phyloP scores from a whole-genome alignment of 2,797 vertebrate species.

The Chrysocyon brachyurus region DNA sequence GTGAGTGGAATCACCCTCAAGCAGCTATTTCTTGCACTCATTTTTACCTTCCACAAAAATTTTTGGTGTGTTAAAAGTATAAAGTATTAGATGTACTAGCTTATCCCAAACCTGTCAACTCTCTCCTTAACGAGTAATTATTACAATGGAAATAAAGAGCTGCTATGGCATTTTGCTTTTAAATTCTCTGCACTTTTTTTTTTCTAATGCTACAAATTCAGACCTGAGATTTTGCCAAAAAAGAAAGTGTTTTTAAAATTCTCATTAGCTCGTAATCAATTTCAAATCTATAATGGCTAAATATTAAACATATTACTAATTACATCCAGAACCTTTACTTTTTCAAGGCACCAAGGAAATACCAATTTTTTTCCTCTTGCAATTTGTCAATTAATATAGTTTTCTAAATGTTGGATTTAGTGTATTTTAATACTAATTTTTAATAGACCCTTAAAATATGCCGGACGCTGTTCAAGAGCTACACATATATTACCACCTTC shows the following conservation, averaged over 20 bases:
- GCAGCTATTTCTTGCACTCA: background rate
- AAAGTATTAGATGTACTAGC: conserved; percentile 88
- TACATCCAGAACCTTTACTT: background rate
- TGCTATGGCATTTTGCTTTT: conserved; percentile 87
- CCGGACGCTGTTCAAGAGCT: background rate
- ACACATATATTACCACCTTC: background rate
- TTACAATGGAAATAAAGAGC: conserved; percentile 83
- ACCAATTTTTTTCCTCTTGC: background rate
- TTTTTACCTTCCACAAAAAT: conserved; percentile 75
- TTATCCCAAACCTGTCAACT: conserved; percentile 81
- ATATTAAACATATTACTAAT: background rate
- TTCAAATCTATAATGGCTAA: conserved; percentile 74
- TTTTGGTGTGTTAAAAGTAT: conserved; percentile 83
- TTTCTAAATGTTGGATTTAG: background rate
- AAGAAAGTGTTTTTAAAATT: conserved; percentile 35
- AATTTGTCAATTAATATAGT: background rate
- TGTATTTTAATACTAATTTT: background rate
- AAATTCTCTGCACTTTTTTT: conserved; percentile 79
- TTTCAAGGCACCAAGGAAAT: background rate
- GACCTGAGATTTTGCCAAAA: conserved; percentile 77
- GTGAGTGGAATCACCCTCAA: background rate
- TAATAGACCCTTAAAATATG: background rate
- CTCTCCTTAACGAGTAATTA: conserved; percentile 81
- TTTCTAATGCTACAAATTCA: conserved; percentile 32
- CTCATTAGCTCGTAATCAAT: conserved; percentile 59